phyloP scores from a whole-genome alignment of 1,140 invertebrate species.

The Habropoda laboriosa region DNA sequence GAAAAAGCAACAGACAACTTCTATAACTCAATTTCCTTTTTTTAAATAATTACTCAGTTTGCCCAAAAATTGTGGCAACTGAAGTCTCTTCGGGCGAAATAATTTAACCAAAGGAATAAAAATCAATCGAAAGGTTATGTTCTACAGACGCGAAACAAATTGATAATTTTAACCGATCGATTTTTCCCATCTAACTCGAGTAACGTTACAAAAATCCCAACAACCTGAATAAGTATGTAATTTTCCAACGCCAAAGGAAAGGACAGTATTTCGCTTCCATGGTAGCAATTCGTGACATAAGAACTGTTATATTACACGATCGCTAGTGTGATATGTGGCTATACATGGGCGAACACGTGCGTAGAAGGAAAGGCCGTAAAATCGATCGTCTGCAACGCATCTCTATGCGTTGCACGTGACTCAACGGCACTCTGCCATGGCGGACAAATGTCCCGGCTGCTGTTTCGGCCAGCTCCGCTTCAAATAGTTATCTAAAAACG shows the following conservation, averaged over 20 bases:
- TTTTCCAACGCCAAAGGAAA: not conserved
- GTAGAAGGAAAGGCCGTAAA: slow-evolving; percentile 53
- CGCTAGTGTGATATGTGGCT: slow-evolving; percentile 19
- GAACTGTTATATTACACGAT: slow-evolving; percentile 17
- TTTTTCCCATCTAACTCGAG: not conserved
- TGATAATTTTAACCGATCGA: no score
- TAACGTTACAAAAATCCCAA: not conserved
- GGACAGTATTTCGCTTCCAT: not conserved
- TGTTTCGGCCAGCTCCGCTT: slow-evolving; percentile 2
- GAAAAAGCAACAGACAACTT: no score
- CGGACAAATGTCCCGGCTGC: slow-evolving; percentile 44
- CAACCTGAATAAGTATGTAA: not conserved
- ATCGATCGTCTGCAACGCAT: slow-evolving; percentile 66
- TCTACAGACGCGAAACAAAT: no score
- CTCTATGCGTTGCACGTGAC: slow-evolving; percentile 64
- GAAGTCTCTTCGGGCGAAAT: no score
- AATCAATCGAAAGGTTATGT: no score
- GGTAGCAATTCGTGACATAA: not conserved
- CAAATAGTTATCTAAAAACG: not conserved
- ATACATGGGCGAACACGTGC: slow-evolving; percentile 54
- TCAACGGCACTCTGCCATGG: slow-evolving; percentile 56
- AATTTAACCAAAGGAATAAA: no score
- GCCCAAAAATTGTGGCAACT: no score
- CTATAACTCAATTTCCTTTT: no score
- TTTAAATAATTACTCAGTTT: no score